phyloP scores from a whole-genome alignment of 2,797 vertebrate genomes.

The Phyllotis vaccarum region DNA sequence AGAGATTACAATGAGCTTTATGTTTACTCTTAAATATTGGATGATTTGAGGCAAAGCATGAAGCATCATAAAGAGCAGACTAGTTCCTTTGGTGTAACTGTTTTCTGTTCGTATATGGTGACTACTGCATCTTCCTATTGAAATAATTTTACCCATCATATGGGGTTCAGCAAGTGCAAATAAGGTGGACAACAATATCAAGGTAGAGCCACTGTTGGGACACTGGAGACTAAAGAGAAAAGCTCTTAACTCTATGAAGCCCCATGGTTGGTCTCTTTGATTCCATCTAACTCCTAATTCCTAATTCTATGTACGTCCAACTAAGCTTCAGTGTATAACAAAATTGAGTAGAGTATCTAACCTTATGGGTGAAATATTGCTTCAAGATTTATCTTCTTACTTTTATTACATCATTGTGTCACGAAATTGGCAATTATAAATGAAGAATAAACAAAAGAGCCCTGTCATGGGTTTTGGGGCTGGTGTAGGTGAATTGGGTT shows the following conservation, averaged over 20 bases:
- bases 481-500: neutral
- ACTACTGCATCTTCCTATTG: neutral
- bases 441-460: neutral
- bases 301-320: neutral
- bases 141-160: neutral
- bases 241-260: neutral
- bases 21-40: constrained; percentile 7
- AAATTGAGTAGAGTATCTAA: neutral
- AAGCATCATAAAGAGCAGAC: constrained; percentile 2
- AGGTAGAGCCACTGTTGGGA: neutral
- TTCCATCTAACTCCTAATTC: neutral
- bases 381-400: neutral
- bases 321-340: neutral
- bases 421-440: neutral
- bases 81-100: neutral
- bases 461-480: too few species aligned
- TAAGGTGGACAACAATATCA: neutral
- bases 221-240: neutral
- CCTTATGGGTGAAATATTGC: rapidly evolving
- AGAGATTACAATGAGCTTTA: neutral
- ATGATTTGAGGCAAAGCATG: neutral
- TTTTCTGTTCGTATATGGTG: neutral
- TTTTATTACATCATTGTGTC: neutral
- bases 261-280: neutral
- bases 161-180: neutral